A percentile compares a stretch with the other conserved stretches of the same genome.
phyloP scores from a whole-genome alignment of 2,797 vertebrate species.

The Helarctos malayanus region DNA sequence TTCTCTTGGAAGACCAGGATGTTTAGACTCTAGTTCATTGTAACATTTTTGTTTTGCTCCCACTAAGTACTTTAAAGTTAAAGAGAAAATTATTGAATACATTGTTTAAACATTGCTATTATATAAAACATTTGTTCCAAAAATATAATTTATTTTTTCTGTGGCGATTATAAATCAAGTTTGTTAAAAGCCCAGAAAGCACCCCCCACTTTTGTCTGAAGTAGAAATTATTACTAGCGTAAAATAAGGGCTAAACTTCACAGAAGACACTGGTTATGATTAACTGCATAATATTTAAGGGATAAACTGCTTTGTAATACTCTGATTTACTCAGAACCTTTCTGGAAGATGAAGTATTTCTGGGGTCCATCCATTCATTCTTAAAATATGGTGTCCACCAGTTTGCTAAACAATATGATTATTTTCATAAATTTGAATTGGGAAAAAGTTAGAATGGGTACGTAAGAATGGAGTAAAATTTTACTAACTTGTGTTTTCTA shows the following conservation, averaged over 20 bases:
- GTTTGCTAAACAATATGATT: not conserved
- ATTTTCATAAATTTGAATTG: conserved; percentile 43
- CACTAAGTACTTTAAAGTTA: conserved; percentile 40
- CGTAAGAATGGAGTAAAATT: conserved; percentile 21
- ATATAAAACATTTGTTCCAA: conserved; percentile 47
- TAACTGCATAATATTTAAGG: conserved; percentile 9
- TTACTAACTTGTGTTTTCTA: conserved; percentile 27
- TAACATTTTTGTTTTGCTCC: conserved; percentile 59
- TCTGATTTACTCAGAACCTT: conserved; percentile 23
- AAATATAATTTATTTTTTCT: conserved; percentile 17
- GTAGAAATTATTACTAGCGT: conserved; percentile 45
- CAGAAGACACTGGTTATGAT: conserved; percentile 56
- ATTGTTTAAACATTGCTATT: conserved; percentile 46
- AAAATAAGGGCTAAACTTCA: conserved; percentile 37
- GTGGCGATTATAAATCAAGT: conserved; percentile 49
- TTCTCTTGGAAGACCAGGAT: conserved; percentile 52
- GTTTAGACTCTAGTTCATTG: conserved; percentile 45
- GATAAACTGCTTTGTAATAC: not conserved
- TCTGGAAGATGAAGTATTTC: not conserved
- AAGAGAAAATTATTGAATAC: conserved; percentile 45
- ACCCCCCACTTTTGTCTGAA: not conserved
- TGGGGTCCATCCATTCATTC: not conserved
- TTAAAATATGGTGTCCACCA: conserved; percentile 32
- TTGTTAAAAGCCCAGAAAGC: conserved; percentile 22
- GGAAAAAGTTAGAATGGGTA: not conserved